A percentile compares a stretch with the other conserved stretches of the same genome.
Conservation (phyloP, 2,797 vertebrate species). For the Ptychobarbus kaznakovi region DNA sequence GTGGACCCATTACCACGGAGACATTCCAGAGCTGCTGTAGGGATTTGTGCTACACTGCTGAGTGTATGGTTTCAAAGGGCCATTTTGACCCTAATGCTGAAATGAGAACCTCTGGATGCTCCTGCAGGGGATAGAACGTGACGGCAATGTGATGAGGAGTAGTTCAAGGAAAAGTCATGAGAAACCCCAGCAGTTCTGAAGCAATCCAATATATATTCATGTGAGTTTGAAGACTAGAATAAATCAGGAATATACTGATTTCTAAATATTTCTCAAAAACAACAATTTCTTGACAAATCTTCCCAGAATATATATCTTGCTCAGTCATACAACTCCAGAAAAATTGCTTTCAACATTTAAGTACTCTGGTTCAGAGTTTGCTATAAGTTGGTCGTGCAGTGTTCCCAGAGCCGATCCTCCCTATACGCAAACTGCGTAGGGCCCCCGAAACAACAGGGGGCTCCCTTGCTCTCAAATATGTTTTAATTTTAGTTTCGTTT, state of each 20-base stretch:
- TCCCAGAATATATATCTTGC: no score
- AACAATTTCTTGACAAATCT: not conserved
- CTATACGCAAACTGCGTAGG: no score
- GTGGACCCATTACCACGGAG: conserved; percentile 31
- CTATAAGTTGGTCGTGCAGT: no score
- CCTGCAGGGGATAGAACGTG: conserved; percentile 39
- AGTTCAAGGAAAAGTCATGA: conserved; percentile 74
- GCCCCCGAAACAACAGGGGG: no score
- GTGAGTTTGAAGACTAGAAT: conserved; percentile 5
- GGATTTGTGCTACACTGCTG: conserved; percentile 66
- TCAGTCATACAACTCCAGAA: no score
- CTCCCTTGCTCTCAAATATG: no score
- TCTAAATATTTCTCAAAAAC: not conserved
- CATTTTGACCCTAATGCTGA: conserved; percentile 53
- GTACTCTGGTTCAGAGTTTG: no score
- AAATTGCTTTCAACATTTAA: no score
- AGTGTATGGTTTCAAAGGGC: conserved; percentile 49
- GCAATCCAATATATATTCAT: not conserved
- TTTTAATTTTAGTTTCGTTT: no score
- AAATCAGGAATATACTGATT: not conserved
- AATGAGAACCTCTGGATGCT: conserved; percentile 26
- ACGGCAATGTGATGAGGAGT: conserved; percentile 65
- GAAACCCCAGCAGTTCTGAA: conserved; percentile 28
- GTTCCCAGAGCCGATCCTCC: not conserved
- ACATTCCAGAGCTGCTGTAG: conserved; percentile 58